Base-by-base conservation (phyloP, 2,113 vertebrate genomes). In the Calidris pugnax region DNA sequence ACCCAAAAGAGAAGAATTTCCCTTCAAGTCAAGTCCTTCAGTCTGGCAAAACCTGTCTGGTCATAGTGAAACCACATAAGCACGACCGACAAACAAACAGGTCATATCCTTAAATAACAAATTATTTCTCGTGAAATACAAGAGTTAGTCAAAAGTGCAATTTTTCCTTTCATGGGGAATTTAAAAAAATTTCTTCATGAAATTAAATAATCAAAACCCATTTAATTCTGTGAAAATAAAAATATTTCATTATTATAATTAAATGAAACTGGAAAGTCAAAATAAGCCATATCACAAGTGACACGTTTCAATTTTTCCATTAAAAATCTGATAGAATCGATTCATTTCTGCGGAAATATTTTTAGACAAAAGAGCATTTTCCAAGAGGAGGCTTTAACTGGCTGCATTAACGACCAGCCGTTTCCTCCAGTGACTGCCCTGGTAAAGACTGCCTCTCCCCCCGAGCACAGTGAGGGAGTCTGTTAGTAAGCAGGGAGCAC, bases 51-150 rank as follows among this genome's bases (percentile, higher is more conserved):
- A 75, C 15, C 47, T 62, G 37, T 11, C 30, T 1, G 1, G 43
- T 63, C n/a, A 33, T 3, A 84, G 64, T 1, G 0, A 87, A 94
- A 35, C 21, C 80, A 69, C 2, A 0, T 4, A 39, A 62, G 27
- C 23, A 21, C 0, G 1, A 39, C n/a, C 62, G 41, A 43, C 15
- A n/a, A 91, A 59, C 9, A 3, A 67, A 47, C 7, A n/a, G 14
- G 24, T 43, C 3, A 1, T 24, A 57, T 21, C 15, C 32, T n/a
- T 13, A 62, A 78, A 86, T 50, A 53, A 72, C 15, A 33, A 67
- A 63, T 39, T 48, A 64, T 26, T 74, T 72, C 30, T 79, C 1
- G 1, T 30, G 23, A 91, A 89, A 72, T 35, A 35, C 3, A 72
- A 21, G 18, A 55, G 19, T 50, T 23, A 45, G 27, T 83, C 37